Evolutionary conservation across 2,888 invertebrate genomes (phyloP), one percentile per base, ranked within the genome.

Genomic region (Taphrorychus bicolor): DNA sequence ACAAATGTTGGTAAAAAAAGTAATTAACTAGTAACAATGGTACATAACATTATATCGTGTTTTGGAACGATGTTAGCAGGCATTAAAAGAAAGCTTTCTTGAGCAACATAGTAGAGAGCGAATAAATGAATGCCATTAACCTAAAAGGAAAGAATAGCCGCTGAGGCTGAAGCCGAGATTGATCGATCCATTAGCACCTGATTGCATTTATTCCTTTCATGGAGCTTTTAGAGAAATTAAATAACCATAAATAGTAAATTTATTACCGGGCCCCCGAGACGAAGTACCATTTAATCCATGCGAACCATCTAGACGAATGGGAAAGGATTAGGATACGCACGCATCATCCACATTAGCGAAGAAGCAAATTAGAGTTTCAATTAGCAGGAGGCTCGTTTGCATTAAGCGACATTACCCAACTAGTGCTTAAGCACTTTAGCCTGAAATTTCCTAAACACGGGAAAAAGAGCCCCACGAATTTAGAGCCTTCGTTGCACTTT

Each of bases 141-240:
- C 62, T 49, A 42, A 48, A 58, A 52, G 45, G 49, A 45, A 62
- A 62, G 58, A 58, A 59, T 32, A 49, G 23, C n/a, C 18, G 59
- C 42, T 51, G 49, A 24, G 54, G 59, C 24, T 59, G 59, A 17
- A 16, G 1, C 19, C 54, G 24, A 54, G 68, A 67, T 67, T 67
- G 66, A 65, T 61, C 32, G 61, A 64, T 69, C 69, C 64, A 60
- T 69, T 69, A 65, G 53, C 69, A 69, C 69, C 64, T 65, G 65
- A 60, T 60, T 60, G 45, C 60, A 54, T 61, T 63, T 63, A 60
- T 52, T 61, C 49, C 48, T 59, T 57, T 45, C 18, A n/a, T 16
- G 54, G 16, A 57, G 69, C 64, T 65, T 61, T 69, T 56, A 63
- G 41, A 19, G n/a, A 52, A 61, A 67, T 67, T 62, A 54, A 67